These are phyloP conservation scores for Myotis planiceps DNA, from an alignment of 2,797 vertebrate genomes.

Conservation along the genomic window DNA sequence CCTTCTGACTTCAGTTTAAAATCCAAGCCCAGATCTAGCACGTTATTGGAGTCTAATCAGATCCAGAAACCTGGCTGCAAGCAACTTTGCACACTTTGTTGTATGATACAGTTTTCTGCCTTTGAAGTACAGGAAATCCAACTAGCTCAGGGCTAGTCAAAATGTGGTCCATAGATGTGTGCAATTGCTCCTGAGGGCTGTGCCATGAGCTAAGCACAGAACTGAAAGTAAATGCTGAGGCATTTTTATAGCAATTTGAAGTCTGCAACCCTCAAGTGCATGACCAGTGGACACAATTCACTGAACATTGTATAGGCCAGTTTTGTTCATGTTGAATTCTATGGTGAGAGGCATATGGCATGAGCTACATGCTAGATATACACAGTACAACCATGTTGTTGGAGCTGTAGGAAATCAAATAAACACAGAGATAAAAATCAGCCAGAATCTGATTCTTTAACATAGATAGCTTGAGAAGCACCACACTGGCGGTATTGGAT, in stretches of 20 bases:
- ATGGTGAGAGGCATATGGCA: neutral
- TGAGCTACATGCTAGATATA: neutral
- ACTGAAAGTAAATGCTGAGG: neutral
- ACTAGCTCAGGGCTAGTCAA: neutral
- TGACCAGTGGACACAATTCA: neutral
- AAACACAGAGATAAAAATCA: neutral
- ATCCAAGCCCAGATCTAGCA: neutral
- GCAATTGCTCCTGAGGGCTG: neutral
- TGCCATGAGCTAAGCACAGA: neutral
- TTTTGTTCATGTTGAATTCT: neutral
- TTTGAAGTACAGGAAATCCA: neutral
- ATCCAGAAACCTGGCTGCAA: neutral
- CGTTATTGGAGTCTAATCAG: neutral
- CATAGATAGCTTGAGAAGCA: neutral
- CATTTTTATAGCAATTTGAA: neutral
- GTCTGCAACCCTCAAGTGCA: neutral
- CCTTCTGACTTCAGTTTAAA: neutral
- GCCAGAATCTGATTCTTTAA: neutral
- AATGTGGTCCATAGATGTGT: neutral
- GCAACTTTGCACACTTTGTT: neutral
- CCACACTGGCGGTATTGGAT: neutral
- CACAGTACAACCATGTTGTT: neutral
- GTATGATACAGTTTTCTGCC: neutral
- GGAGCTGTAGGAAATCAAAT: neutral
- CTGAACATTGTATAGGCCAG: neutral